Base-by-base conservation (phyloP, 2,888 invertebrate species). In the Galeruca laticollis region DNA sequence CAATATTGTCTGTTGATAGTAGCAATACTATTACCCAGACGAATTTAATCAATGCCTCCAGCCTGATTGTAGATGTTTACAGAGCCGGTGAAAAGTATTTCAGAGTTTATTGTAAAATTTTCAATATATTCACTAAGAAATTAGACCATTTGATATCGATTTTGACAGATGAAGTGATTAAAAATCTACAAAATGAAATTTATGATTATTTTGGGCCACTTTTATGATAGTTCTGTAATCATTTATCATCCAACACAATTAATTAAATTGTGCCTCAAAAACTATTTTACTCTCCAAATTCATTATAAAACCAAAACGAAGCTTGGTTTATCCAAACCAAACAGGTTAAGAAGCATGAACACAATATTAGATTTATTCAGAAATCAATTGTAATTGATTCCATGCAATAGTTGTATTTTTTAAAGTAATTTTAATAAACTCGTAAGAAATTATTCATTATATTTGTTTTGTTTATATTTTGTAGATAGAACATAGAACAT, bases 201-300 rank as follows among this genome's bases (percentile, higher is more conserved):
- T 60, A 51, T 51, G 37, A 66, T 51, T 11, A 1, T 66, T 66
- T 66, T 51, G 66, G 60, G 21, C 13, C 60, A 66, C 31, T 21
- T 66, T 9, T 66, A 66, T 52, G 66, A 51, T 52, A 60, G 52
- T n/a, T 51, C 59, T 33, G 37, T 52, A 13, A 59, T 60, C 13
- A 49, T 13, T 60, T 59, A 26, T 8, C 66, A 66, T 40, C 21
- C 66, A 35, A 56, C 33, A 35, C 20, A 60, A n/a, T 13, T 66
- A n/a, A 20, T 60, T 3, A 66, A 66, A 60, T 20, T 66, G 26
- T 60, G 59, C 37, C 52, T 60, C 26, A 66, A 63, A 54, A 33
- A 51, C 10, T 62, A 62, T 35, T 51, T 52, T 33, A 62, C 26
- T 4, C 49, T 62, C 10, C 26, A 15, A 11, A 51, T 62, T 15